Conservation (phyloP, 2,797 vertebrate species). For the Enteromius fasciolatus region DNA sequence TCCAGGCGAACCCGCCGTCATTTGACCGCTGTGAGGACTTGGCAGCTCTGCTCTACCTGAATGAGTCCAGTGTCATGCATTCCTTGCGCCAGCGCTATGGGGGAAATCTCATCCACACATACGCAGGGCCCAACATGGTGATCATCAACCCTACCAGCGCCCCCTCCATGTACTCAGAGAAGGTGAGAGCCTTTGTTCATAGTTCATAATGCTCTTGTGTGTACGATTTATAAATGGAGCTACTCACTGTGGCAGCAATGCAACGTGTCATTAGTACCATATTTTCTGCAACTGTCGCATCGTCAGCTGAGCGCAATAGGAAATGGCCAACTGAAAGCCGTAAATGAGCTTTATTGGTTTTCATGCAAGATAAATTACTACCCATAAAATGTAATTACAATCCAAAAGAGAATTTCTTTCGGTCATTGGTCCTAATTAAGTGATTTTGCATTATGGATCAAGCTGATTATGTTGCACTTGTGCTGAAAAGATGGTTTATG, state of each 20-base stretch:
- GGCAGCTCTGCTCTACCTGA: conserved; percentile 91
- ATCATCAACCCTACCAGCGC: conserved; percentile 93
- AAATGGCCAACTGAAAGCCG: conserved; percentile 9
- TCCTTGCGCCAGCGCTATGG: conserved; percentile 92
- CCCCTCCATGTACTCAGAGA: conserved; percentile 96
- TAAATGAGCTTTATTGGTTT: conserved; percentile 41
- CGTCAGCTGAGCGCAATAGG: not conserved
- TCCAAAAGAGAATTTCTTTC: conserved; percentile 27
- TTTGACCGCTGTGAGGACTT: conserved; percentile 90
- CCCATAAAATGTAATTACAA: conserved; percentile 33
- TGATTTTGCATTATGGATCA: conserved; percentile 41
- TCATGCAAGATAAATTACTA: conserved; percentile 37
- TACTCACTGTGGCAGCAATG: not conserved
- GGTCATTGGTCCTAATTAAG: conserved; percentile 47
- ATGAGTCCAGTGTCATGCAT: conserved; percentile 92
- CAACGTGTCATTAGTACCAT: conserved; percentile 3
- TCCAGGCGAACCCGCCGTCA: conserved; percentile 91
- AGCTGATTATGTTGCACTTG: conserved; percentile 33
- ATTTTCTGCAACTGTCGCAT: not conserved
- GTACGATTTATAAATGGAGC: not conserved
- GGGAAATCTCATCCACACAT: conserved; percentile 90
- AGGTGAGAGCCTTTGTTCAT: conserved; percentile 75
- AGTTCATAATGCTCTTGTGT: not conserved
- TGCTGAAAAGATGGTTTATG: not conserved
- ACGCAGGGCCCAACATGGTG: conserved; percentile 89